These are phyloP conservation scores for Graphium colonna DNA, from an alignment of 2,888 invertebrate genomes.

Conservation along the genomic window DNA sequence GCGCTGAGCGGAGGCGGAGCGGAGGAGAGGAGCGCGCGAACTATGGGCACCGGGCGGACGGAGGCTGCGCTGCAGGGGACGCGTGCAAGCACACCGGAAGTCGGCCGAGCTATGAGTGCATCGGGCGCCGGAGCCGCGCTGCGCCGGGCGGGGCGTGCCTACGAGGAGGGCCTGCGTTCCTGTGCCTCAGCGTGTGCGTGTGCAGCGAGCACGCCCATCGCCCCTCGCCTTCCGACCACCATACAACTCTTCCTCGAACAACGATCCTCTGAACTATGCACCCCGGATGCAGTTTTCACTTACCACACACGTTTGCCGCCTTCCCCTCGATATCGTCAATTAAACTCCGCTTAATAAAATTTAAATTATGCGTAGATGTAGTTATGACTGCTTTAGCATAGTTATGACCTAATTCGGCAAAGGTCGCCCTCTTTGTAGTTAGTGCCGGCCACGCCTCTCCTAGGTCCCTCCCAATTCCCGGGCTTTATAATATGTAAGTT, in stretches of 20 bases:
- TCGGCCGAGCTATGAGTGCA: slow-evolving; percentile 43
- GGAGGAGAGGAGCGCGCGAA: neutral
- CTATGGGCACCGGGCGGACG: neutral
- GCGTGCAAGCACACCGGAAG: slow-evolving; percentile 41
- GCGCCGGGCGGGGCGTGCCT: slow-evolving; percentile 41
- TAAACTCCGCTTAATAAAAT: neutral
- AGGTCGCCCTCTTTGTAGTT: neutral
- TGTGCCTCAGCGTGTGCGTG: slow-evolving; percentile 21
- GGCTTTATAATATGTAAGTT: neutral
- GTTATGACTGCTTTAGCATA: neutral
- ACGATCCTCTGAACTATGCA: neutral
- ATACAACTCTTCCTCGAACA: neutral
- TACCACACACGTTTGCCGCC: neutral
- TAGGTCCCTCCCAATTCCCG: neutral
- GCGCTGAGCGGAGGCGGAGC: neutral
- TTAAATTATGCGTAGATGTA: neutral
- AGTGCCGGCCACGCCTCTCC: neutral
- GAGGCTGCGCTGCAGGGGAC: neutral
- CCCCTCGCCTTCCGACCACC: slow-evolving; percentile 10
- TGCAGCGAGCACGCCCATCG: slow-evolving; percentile 29
- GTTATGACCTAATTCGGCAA: neutral
- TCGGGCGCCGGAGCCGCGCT: slow-evolving; percentile 31
- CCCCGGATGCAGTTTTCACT: neutral
- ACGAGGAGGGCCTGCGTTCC: slow-evolving; percentile 38
- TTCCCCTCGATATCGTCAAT: neutral